These are phyloP conservation scores for Melieria picta DNA, from an alignment of 2,888 invertebrate genomes.

Conservation along the genomic window DNA sequence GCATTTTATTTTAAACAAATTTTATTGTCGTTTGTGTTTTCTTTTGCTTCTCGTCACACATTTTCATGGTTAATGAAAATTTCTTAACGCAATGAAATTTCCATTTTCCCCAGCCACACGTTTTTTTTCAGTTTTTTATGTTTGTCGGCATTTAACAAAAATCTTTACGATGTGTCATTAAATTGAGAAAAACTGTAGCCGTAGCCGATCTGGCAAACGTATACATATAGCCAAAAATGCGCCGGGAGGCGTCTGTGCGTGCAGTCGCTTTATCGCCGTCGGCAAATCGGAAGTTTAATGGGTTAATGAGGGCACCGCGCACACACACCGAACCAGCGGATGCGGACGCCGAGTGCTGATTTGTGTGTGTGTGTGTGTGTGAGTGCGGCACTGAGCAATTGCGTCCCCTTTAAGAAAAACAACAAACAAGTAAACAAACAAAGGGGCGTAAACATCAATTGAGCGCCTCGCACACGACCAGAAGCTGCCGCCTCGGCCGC, in stretches of 20 bases:
- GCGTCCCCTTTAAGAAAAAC: background rate
- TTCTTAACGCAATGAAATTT: conserved; percentile 19
- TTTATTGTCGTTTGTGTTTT: too few relatives aligned
- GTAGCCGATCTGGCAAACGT: background rate
- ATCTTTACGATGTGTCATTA: conserved; percentile 42
- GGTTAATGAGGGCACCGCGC: conserved; percentile 43
- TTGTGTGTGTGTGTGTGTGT: too few relatives aligned
- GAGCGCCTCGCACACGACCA: conserved; percentile 25
- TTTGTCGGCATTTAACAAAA: conserved; percentile 13
- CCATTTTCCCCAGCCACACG: background rate
- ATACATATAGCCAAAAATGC: background rate
- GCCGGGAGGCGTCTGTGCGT: background rate
- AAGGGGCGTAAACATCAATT: conserved; percentile 27
- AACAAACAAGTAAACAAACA: conserved; percentile 12
- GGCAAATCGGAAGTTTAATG: conserved; percentile 45
- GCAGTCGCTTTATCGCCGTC: conserved; percentile 33
- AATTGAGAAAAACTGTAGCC: conserved; percentile 20
- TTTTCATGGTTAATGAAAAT: conserved; percentile 27
- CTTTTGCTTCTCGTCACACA: too few relatives aligned
- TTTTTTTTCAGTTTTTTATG: background rate
- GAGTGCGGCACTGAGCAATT: too few relatives aligned
- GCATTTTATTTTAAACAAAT: too few relatives aligned
- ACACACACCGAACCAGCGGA: background rate
- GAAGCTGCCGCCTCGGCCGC: conserved; percentile 6
- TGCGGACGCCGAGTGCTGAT: too few relatives aligned